Percentiles rank a stretch among this genome's conserved stretches.
These are phyloP conservation scores for Mus spicilegus DNA, from an alignment of 2,113 vertebrate genomes.

Conservation along the genomic window DNA sequence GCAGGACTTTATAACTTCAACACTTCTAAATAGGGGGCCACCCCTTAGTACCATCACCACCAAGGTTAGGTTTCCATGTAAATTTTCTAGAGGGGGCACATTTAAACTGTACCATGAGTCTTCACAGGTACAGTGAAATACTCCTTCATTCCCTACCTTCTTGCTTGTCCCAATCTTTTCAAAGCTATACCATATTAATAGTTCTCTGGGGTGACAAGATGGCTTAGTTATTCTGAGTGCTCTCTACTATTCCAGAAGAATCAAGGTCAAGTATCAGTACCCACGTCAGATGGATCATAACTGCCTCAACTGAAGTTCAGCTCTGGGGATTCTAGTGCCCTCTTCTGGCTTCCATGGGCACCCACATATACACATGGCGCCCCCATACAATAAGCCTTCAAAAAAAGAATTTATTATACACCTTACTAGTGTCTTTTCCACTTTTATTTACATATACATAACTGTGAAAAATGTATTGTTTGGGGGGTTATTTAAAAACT, in stretches of 20 bases:
- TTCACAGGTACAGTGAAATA: constrained; percentile 13
- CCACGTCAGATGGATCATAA: not conserved
- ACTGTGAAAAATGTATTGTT: not conserved
- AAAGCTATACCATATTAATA: not conserved
- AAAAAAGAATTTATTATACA: not conserved
- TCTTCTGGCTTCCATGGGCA: not conserved
- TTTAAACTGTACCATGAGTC: not conserved
- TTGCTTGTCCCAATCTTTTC: not conserved
- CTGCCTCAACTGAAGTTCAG: not conserved
- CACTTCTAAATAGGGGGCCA: not conserved
- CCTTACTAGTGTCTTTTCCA: not conserved
- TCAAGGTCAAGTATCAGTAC: no score
- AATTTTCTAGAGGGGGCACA: not conserved
- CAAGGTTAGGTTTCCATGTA: not conserved
- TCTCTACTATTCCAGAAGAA: not conserved
- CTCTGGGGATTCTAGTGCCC: not conserved
- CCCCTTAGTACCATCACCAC: not conserved
- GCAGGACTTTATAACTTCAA: not conserved
- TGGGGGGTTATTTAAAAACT: not conserved
- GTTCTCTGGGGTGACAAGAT: not conserved
- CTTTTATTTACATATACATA: not conserved
- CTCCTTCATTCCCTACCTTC: not conserved
- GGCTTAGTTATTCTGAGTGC: not conserved
- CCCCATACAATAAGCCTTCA: not conserved
- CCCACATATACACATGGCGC: not conserved